A percentile compares a stretch with the other conserved stretches of the same genome.
Evolutionary conservation across 2,888 invertebrate genomes (phyloP).

Genomic region (Epirrita christyi): DNA sequence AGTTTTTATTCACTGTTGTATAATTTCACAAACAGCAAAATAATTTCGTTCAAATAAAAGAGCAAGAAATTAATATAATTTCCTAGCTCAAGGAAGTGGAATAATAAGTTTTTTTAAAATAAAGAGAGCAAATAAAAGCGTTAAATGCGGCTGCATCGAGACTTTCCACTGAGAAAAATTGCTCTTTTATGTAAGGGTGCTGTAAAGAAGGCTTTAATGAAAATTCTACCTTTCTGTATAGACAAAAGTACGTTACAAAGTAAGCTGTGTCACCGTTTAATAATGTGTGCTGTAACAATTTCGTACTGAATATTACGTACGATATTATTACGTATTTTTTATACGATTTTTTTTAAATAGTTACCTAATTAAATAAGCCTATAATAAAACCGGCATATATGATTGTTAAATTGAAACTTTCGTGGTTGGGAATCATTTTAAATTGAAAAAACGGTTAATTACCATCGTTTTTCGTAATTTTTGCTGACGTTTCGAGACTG

Average conservation of each 20-base stretch:
- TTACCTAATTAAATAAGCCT: too few species aligned
- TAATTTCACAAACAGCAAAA: conserved; percentile 34
- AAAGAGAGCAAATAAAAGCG: conserved; percentile 78
- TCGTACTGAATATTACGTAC: not conserved
- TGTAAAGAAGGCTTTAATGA: conserved; percentile 77
- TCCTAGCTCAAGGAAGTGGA: conserved; percentile 71
- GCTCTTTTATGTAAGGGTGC: conserved; percentile 75
- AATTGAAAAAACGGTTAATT: too few species aligned
- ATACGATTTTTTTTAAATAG: too few species aligned
- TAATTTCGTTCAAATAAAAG: conserved; percentile 42
- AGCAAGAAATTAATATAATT: conserved; percentile 71
- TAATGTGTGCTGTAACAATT: conserved; percentile 41
- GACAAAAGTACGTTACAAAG: conserved; percentile 63
- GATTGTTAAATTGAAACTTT: too few species aligned
- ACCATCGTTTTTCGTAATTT: too few species aligned
- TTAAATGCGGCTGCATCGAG: conserved; percentile 80
- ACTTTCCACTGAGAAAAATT: conserved; percentile 78
- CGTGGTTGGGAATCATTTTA: too few species aligned
- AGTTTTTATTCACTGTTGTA: conserved; percentile 5
- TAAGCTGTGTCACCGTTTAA: conserved; percentile 46
- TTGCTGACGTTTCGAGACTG: too few species aligned
- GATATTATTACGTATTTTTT: too few species aligned
- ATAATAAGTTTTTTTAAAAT: conserved; percentile 74
- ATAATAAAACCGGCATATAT: too few species aligned
- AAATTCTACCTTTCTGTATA: conserved; percentile 69